Percentiles rank a stretch among this genome's conserved stretches.
These are phyloP conservation scores for Drosophila ohnishii DNA, from an alignment of 1,140 invertebrate species.

Conservation along the genomic window DNA sequence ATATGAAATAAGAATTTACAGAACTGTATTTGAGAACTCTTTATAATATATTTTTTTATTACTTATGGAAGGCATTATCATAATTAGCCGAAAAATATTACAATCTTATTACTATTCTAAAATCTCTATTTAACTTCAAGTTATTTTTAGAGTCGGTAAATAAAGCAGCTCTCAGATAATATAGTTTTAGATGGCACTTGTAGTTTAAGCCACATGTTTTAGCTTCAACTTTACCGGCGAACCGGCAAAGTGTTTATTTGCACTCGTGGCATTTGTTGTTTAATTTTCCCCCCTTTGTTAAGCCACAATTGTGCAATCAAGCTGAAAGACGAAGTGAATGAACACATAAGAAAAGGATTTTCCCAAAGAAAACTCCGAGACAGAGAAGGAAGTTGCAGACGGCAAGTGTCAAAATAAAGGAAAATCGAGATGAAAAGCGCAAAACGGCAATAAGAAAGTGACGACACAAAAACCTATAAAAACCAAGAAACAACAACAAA, in stretches of 20 bases:
- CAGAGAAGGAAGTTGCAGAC: neutral
- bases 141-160: neutral
- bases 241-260: constrained; percentile 62
- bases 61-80: neutral
- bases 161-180: neutral
- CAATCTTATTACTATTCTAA: neutral
- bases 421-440: constrained; percentile 30
- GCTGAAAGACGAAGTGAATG: constrained; percentile 60
- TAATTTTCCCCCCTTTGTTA: constrained; percentile 36
- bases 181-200: neutral
- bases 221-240: constrained; percentile 10
- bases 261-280: constrained; percentile 61
- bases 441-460: constrained; percentile 49
- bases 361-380: constrained; percentile 10
- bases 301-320: constrained; percentile 73
- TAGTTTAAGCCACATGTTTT: neutral
- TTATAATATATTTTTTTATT: neutral
- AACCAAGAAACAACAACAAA: constrained; percentile 60
- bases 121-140: neutral
- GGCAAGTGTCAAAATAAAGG: constrained; percentile 26
- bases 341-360: constrained; percentile 56
- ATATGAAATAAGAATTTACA: too few relatives aligned
- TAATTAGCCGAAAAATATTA: neutral
- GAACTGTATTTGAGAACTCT: neutral
- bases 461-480: constrained; percentile 67